Base-by-base conservation (phyloP, 1,140 invertebrate species). In the Atopsyche davidsoni region DNA sequence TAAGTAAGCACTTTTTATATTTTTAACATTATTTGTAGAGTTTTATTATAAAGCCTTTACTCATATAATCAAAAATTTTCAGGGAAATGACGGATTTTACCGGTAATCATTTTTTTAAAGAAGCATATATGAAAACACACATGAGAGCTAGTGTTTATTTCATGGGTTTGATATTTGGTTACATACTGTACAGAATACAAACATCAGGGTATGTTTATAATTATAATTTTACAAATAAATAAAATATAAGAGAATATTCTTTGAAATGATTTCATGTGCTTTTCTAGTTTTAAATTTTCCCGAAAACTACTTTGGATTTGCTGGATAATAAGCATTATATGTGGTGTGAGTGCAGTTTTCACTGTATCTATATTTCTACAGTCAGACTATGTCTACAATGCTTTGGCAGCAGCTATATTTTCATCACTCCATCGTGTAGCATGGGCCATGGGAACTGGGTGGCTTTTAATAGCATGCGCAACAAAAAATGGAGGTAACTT, bases 401-500 rank as follows among this genome's bases (percentile, higher is more conserved):
- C 62, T 3, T 55, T 81, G 2, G 80, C 82, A 55, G 77, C 80
- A 0, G 80, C 82, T 1, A 61, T 81, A 1, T 87, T 83, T 60
- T 77, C 80, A 24, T 76, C 80, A 0, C 55, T 84, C 1, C 82
- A 84, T 62, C 75, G 80, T 55, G 69, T 78, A 2, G 74, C 77
- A 0, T 86, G 83, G 83, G 77, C 79, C 34, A 63, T 80, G 11
- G 73, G 76, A 2, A 80, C 80, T 36, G 79, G 80, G 0, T 87
- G 85, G 85, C 69, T 86, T 25, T 72, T 87, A 3, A 71, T 85
- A 53, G 81, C 80, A 1, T 86, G 84, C 58, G 75, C 81, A 44
- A 85, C 83, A 45, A 79, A 81, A 9, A 81, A 84, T 62, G 82
- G 82, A 68, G 79, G 83, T 81, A 63, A 61, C 42, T 42, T 34